Evolutionary conservation across 2,113 vertebrate species (phyloP).

Genomic region (Mirounga angustirostris): DNA sequence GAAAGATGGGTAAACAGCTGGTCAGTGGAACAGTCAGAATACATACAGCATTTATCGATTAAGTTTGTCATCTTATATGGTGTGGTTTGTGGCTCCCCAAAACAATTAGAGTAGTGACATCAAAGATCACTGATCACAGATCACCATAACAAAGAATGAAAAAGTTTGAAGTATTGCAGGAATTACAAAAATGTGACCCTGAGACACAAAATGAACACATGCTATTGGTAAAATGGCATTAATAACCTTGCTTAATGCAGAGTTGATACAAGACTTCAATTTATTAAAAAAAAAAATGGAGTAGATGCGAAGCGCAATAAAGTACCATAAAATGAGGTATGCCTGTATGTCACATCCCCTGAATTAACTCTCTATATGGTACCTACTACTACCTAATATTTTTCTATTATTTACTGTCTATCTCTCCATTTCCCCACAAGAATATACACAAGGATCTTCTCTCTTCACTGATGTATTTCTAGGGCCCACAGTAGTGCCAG

Average conservation of each 20-base stretch:
- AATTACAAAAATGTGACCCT: background rate
- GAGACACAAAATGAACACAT: background rate
- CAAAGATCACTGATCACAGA: background rate
- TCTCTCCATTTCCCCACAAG: background rate
- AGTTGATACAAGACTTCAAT: background rate
- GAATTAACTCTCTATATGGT: conserved; percentile 13
- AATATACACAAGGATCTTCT: conserved; percentile 6
- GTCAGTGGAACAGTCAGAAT: background rate
- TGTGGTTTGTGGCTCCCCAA: background rate
- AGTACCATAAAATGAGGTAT: background rate
- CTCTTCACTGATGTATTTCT: background rate
- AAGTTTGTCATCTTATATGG: background rate
- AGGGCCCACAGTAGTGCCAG: background rate
- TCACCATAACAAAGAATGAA: background rate
- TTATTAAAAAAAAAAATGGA: background rate
- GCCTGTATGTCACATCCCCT: background rate
- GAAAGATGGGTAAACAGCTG: background rate
- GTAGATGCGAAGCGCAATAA: background rate
- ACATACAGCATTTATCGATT: background rate
- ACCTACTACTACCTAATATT: background rate
- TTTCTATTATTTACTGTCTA: background rate
- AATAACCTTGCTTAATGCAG: background rate
- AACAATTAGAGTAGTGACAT: background rate
- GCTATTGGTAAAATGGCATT: background rate
- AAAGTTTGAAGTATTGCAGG: background rate